These are phyloP conservation scores for Eurystomus gularis DNA, from an alignment of 2,113 vertebrate genomes.

Conservation along the genomic window DNA sequence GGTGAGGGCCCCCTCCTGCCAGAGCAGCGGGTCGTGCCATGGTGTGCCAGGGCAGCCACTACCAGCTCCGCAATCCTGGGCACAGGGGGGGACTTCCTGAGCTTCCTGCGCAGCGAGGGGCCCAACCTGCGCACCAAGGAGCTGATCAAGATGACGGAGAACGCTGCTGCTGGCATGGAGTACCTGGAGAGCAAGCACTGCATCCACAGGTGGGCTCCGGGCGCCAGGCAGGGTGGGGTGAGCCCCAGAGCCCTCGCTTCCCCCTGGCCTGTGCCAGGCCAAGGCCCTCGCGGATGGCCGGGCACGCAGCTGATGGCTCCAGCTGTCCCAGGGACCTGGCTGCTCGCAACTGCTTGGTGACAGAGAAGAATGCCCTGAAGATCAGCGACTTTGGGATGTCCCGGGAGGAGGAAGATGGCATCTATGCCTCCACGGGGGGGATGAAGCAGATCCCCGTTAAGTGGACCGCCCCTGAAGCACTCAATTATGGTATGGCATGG, in stretches of 20 bases:
- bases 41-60: background rate
- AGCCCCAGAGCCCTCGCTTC: background rate
- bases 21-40: no score
- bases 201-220: slow-evolving; percentile 87
- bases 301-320: rapidly evolving
- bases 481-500: slow-evolving; percentile 86
- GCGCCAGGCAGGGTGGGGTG: rapidly evolving
- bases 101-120: slow-evolving; percentile 85
- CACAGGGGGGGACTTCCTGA: slow-evolving; percentile 92
- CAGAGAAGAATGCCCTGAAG: slow-evolving; percentile 86
- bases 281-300: rapidly evolving
- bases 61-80: background rate
- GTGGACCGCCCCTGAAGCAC: slow-evolving; percentile 95
- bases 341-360: slow-evolving; percentile 94
- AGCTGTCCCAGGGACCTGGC: slow-evolving; percentile 84
- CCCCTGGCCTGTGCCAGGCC: rapidly evolving
- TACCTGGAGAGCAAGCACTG: slow-evolving; percentile 94
- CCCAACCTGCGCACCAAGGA: slow-evolving; percentile 76
- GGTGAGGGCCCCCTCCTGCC: slow-evolving; percentile 68
- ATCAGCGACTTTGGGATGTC: slow-evolving; percentile 99
- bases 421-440: slow-evolving; percentile 88
- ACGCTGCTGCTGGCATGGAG: slow-evolving; percentile 90
- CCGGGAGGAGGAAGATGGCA: slow-evolving; percentile 87
- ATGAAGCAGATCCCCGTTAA: slow-evolving; percentile 95
- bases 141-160: slow-evolving; percentile 88